phyloP scores from a whole-genome alignment of 2,888 invertebrate species.

The Netelia fuscicornis region DNA sequence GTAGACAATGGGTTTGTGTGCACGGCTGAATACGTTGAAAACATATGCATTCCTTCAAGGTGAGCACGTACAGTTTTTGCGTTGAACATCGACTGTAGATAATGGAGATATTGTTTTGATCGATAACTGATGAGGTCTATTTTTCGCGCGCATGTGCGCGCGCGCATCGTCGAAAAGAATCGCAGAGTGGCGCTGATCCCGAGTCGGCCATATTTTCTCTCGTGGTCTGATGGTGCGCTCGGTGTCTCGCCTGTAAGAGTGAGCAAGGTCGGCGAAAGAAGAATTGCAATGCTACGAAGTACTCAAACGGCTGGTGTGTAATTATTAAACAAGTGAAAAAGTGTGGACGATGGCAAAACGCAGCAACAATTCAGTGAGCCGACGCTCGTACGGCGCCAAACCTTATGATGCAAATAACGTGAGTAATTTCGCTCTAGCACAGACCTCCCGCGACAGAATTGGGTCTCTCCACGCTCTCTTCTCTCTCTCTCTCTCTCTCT shows the following conservation, averaged over 20 bases:
- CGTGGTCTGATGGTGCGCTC: constrained; percentile 72
- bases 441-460: constrained; percentile 48
- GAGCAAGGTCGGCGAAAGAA: constrained; percentile 77
- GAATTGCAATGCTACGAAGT: constrained; percentile 79
- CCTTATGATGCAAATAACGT: constrained; percentile 85
- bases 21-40: no score
- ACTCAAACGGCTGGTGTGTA: constrained; percentile 73
- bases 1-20: no score
- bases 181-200: constrained; percentile 69
- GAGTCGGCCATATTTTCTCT: constrained; percentile 82
- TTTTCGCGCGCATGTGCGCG: no score
- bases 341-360: constrained; percentile 81
- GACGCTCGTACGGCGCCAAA: constrained; percentile 82
- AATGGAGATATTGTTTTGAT: no score
- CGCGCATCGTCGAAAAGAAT: neutral
- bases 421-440: constrained; percentile 78
- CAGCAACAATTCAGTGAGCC: constrained; percentile 80
- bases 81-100: no score
- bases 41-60: no score
- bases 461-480: constrained; percentile 43
- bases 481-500: neutral
- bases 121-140: no score
- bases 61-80: no score
- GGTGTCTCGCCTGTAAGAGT: constrained; percentile 34
- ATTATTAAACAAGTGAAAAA: constrained; percentile 67